Evolutionary conservation across 37 sponge, comb jelly and placozoan genomes (phyloP).

Genomic region (Tethya wilhelma): DNA sequence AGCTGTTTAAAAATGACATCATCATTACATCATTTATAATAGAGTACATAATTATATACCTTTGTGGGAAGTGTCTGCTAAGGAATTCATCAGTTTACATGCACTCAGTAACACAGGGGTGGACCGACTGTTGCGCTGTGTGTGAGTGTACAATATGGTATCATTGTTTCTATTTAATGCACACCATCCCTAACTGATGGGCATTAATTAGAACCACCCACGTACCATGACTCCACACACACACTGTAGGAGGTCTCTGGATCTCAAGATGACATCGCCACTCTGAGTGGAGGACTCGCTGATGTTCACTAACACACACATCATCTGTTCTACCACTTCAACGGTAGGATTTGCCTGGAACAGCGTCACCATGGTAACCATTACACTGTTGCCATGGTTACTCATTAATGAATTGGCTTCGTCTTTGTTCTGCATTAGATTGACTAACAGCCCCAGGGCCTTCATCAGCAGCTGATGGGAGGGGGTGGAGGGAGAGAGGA

Average conservation of each 20-base stretch:
- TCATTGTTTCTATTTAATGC: no score
- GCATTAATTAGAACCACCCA: neutral
- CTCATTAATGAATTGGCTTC: neutral
- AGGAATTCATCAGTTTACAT: slow-evolving; percentile 13
- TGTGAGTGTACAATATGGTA: no score
- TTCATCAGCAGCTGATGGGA: slow-evolving; percentile 15
- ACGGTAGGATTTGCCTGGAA: neutral
- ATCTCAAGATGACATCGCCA: slow-evolving; percentile 1
- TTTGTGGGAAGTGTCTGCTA: slow-evolving; percentile 26
- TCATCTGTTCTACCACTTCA: slow-evolving; percentile 10
- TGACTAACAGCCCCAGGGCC: slow-evolving; percentile 41
- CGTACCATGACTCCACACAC: slow-evolving; percentile 24
- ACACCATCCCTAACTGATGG: no score
- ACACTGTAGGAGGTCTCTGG: neutral
- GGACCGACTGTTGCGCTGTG: slow-evolving; percentile 3
- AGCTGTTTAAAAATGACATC: no score
- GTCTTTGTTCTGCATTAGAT: slow-evolving; percentile 12
- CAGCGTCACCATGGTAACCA: slow-evolving; percentile 13
- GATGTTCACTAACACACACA: slow-evolving; percentile 64
- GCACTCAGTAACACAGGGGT: slow-evolving; percentile 7
- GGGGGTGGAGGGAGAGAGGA: slow-evolving; percentile 9
- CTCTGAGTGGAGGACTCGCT: neutral
- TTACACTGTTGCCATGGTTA: neutral
- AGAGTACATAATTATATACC: no score
- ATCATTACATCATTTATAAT: no score